Base-by-base conservation (phyloP, 2,113 vertebrate genomes). In the Gnathonemus longibarbis region DNA sequence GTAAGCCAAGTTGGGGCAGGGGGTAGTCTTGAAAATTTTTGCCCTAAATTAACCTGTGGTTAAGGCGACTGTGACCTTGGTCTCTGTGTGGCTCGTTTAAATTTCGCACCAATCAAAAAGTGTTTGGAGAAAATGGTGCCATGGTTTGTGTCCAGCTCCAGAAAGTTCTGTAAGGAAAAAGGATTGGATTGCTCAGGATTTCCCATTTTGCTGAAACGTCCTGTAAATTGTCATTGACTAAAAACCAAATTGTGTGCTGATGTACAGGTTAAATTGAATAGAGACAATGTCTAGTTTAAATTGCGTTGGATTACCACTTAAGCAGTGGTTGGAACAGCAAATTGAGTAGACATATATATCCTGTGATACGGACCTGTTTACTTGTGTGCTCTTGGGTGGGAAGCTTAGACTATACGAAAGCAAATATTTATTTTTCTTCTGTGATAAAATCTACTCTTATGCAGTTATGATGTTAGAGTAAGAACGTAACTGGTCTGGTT, bases 1-100 rank as follows among this genome's bases (percentile, higher is more conserved):
- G 95, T 96, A 96, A 96, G 95, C 92, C 90, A 93, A 92, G 46
- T 94, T 91, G 53, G 58, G 7, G 90, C 88, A 90, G 91, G 93
- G 95, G 94, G 93, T 93, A 92, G 91, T 92, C 92, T 92, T 93
- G 94, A 92, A 93, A 92, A 93, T 93, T 92, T 91, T 91, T 89
- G 45, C 92, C 91, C 88, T 13, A 24, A 45, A 89, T 90, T 93
- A 0, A 52, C 4, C n/a, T 31, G 10, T 87, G 84, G 42, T 21
- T 24, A 24, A 48, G 42, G 80, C 5, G 7, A 27, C n/a, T 66
- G 24, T 66, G 80, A 19, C 39, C 39, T 46, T 46, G 35, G 11
- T 46, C 15, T 84, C 19, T 84, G 39, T 84, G 19, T 3, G 21
- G 42, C 17, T 46, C 1, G 0, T 45, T 21, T 24, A 46, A 42